Evolutionary conservation across 2,113 vertebrate genomes (phyloP), one percentile per base, ranked within the genome.

Genomic region (Vidua macroura): DNA sequence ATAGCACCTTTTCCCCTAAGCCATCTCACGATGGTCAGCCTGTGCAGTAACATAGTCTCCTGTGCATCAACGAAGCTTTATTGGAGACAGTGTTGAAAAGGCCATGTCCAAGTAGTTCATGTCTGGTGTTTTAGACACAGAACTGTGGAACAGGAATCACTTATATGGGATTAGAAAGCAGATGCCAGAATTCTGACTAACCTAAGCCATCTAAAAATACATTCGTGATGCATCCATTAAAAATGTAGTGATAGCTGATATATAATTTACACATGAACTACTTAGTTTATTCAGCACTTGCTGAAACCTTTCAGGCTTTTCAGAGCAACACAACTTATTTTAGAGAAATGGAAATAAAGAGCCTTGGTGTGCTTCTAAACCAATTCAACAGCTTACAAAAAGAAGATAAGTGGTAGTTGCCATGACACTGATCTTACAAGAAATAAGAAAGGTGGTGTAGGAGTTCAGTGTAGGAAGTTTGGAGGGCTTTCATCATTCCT

Each of bases 261-360:
- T 10, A 95, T 97, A 95, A 96, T 96, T 96, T 96, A 96, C 92
- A 81, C 43, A 7, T 92, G 93, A 96, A 93, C 96, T 95, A 88
- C 90, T 95, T 96, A 58, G 67, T 89, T 78, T 73, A 67, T 83
- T 91, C 89, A 75, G 68, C 37, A 52, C 33, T 95, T 86, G 52
- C 75, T 63, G 58, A 88, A 86, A 87, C 37, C 58, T 79, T 88
- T 91, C 60, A 77, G 77, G 74, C n/a, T 89, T 86, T 93, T 94
- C 7, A 3, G 67, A 95, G 77, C 63, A 86, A 33, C 56, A 60
- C 27, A 80, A 80, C 66, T 94, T 96, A 53, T 90, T 96, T 96
- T 62, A 72, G 83, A 90, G 73, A 58, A 93, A 78, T 75, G n/a
- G 72, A 95, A 64, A 83, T 91, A 31, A 73, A 88, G 46, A 93